Percentiles rank a stretch among this genome's conserved stretches.
Conservation (phyloP, 2,888 invertebrate genomes). For the Frankliniella intonsa region DNA sequence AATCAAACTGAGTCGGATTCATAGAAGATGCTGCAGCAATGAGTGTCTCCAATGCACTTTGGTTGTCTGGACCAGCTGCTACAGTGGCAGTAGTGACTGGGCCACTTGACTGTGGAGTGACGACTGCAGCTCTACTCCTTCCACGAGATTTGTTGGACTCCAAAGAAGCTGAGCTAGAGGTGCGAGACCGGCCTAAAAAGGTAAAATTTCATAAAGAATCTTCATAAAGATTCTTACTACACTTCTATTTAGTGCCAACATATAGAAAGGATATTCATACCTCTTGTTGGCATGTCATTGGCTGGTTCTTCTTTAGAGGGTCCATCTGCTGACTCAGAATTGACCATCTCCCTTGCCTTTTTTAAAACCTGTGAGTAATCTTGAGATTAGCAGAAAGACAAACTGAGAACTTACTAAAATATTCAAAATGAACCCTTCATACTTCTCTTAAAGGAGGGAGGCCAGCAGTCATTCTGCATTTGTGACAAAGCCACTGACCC, state of each 20-base stretch:
- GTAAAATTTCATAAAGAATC: background rate
- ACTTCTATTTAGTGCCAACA: background rate
- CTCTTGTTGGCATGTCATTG: background rate
- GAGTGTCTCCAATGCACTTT: slow-evolving; percentile 68
- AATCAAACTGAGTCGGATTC: slow-evolving; percentile 86
- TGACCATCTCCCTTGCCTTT: slow-evolving; percentile 31
- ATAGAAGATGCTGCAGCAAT: slow-evolving; percentile 76
- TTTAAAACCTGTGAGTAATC: background rate
- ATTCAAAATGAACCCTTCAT: slow-evolving; percentile 12
- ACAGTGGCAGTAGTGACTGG: background rate
- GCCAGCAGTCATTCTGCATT: slow-evolving; percentile 52
- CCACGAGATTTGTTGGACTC: slow-evolving; percentile 5
- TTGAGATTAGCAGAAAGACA: too few species aligned
- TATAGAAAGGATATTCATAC: background rate
- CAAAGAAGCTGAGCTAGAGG: slow-evolving; percentile 2
- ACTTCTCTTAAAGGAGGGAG: slow-evolving; percentile 34
- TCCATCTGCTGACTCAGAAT: background rate
- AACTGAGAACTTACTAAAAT: background rate
- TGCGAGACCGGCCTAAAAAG: background rate
- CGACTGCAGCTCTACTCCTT: slow-evolving; percentile 25
- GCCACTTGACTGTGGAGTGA: background rate
- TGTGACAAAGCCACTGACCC: slow-evolving; percentile 88
- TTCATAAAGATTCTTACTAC: background rate
- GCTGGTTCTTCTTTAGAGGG: background rate
- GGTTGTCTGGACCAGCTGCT: slow-evolving; percentile 34